Evolutionary conservation across 2,797 vertebrate species (phyloP), one percentile per base, ranked within the genome.

Genomic region (Apogon talboti): DNA sequence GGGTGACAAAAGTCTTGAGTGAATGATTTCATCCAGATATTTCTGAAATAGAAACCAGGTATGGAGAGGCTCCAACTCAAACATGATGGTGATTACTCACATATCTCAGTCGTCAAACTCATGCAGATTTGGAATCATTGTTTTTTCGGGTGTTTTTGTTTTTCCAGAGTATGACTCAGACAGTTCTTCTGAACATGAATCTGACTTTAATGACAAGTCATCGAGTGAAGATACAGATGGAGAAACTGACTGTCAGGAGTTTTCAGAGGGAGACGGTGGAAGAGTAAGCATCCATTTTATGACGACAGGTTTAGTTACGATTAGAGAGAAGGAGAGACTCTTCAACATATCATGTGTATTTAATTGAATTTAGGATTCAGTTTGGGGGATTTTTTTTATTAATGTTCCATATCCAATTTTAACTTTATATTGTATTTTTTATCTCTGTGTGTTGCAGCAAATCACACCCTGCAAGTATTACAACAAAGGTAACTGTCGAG

Each of bases 391-490:
- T 24, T 24, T 2, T 24, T 24, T 24, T 24, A 24, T 24, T 24
- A 24, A 24, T 24, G 21, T 24, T 24, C 21, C 21, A 24, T 24
- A 2, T 24, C 2, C 5, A 2, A 24, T 24, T 24, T 24, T 24
- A 24, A 24, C 5, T 24, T 24, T 24, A 2, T 24, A 24, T 2
- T 56, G 1, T 28, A 2, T 44, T 68, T 55, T 1, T 15, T 48
- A 60, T 57, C 1, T 14, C 71, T 2, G n/a, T 59, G 33, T 69
- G 30, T 43, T 33, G 30, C 30, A 33, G 58, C 2, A 1, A 11
- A 13, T 0, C 4, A 18, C 52, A 13, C 82, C 87, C 11, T 94
- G 93, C 62, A 70, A 2, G 66, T 82, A 63, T 67, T 94, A 93
- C 81, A 94, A 93, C 71, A 41, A 13, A 0, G 72, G 87, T 0